Evolutionary conservation across 2,113 vertebrate species (phyloP).

Genomic region (Helogale parvula): DNA sequence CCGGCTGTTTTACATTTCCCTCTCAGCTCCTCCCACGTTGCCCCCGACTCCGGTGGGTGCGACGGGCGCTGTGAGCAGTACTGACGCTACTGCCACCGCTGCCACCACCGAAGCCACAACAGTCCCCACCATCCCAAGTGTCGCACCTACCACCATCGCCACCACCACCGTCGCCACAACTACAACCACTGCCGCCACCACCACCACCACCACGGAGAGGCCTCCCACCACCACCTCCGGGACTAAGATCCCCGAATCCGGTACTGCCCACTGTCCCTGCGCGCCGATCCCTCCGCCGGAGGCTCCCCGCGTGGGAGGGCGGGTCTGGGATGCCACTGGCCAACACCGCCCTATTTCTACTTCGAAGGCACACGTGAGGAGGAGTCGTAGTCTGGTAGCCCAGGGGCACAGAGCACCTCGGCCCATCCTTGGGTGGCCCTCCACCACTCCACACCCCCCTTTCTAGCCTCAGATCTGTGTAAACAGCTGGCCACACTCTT

Average conservation of each 20-base stretch:
- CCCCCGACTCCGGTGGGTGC: conserved; percentile 81
- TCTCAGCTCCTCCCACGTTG: conserved; percentile 84
- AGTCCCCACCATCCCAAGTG: conserved; percentile 71
- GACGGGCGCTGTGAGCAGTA: conserved; percentile 62
- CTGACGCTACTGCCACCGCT: conserved; percentile 81
- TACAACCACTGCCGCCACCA: conserved; percentile 58
- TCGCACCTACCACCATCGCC: conserved; percentile 64
- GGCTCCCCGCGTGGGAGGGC: not conserved
- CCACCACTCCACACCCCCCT: accelerated
- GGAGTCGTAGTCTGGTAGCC: not conserved
- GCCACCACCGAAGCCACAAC: conserved; percentile 81
- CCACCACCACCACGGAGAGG: conserved; percentile 82
- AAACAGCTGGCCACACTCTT: not conserved
- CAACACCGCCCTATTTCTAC: not conserved
- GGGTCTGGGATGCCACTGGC: not conserved
- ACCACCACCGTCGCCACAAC: conserved; percentile 64
- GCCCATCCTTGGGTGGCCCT: too few relatives aligned
- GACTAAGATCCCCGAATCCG: conserved; percentile 84
- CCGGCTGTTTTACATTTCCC: conserved; percentile 80
- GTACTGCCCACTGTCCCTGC: conserved; percentile 78
- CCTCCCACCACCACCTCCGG: conserved; percentile 82
- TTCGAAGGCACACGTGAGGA: not conserved
- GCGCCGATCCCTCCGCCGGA: not conserved
- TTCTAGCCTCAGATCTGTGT: conserved; percentile 8
- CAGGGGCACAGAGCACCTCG: not conserved